Evolutionary conservation across 2,888 invertebrate species (phyloP).

Genomic region (Pristionchus entomophagus): DNA sequence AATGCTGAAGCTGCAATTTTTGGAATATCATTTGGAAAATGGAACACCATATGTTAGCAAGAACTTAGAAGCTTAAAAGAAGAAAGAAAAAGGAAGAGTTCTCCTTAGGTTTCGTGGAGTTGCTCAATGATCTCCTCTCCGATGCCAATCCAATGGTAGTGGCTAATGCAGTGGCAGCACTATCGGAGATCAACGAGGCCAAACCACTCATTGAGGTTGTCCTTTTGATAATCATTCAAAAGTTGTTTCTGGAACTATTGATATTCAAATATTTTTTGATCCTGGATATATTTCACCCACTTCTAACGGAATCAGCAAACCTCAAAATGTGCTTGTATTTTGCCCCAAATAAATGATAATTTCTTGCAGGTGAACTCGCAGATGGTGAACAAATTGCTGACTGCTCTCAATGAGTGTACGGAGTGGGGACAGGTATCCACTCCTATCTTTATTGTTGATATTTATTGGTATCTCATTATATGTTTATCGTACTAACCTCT

Average conservation of each 20-base stretch:
- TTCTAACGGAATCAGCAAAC: neutral
- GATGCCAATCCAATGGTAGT: slow-evolving; percentile 99
- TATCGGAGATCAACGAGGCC: slow-evolving; percentile 98
- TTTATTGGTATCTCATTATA: neutral
- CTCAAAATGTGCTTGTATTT: neutral
- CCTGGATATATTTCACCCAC: neutral
- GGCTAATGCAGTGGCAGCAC: slow-evolving; percentile 97
- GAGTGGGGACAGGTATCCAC: slow-evolving; percentile 81
- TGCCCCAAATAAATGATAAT: neutral
- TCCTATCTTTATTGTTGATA: neutral
- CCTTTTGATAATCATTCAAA: neutral
- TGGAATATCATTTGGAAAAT: no score
- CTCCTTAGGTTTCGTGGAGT: slow-evolving; percentile 86
- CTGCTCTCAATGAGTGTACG: slow-evolving; percentile 98
- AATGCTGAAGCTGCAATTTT: neutral
- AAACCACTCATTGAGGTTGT: slow-evolving; percentile 88
- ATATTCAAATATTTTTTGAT: neutral
- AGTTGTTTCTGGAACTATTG: neutral
- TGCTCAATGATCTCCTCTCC: slow-evolving; percentile 94
- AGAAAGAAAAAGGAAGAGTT: no score
- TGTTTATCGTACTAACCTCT: no score
- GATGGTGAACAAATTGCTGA: slow-evolving; percentile 96
- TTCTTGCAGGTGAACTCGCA: slow-evolving; percentile 87
- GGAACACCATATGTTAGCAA: no score
- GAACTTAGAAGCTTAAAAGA: no score